Conservation (phyloP, 2,113 vertebrate genomes). For the Spheniscus mendiculus region DNA sequence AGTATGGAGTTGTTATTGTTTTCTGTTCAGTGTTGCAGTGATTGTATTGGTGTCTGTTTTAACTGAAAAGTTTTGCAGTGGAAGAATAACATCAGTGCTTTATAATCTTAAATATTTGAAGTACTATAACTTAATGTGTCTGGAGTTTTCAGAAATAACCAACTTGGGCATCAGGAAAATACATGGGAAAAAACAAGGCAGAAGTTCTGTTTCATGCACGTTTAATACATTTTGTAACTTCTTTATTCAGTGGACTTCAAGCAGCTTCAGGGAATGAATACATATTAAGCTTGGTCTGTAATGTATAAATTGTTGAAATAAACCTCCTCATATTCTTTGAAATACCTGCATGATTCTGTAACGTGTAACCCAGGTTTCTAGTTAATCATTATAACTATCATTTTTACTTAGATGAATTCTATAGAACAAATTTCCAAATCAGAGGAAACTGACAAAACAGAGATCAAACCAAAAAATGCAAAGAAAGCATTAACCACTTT, state of each 20-base stretch:
- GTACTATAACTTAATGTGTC: not conserved
- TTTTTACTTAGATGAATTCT: conserved; percentile 83
- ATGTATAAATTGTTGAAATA: not conserved
- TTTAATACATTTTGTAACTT: not conserved
- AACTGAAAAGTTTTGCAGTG: not conserved
- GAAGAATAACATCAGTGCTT: not conserved
- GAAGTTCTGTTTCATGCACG: not conserved
- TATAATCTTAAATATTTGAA: not conserved
- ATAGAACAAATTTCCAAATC: conserved; percentile 81
- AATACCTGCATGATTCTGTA: not conserved
- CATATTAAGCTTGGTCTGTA: not conserved
- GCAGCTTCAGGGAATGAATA: not conserved
- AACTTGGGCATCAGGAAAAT: not conserved
- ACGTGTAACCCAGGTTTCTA: not conserved
- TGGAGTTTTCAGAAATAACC: not conserved
- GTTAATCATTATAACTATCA: conserved; percentile 52
- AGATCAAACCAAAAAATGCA: conserved; percentile 81
- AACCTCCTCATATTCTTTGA: not conserved
- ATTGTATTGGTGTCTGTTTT: not conserved
- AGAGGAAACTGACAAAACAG: conserved; percentile 87
- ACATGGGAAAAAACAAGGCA: accelerated
- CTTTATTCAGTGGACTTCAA: not conserved
- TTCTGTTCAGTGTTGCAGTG: not conserved
- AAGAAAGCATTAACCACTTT: conserved; percentile 89
- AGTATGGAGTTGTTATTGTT: not conserved